phyloP scores from a whole-genome alignment of 2,797 vertebrate genomes.

The Helostoma temminkii region DNA sequence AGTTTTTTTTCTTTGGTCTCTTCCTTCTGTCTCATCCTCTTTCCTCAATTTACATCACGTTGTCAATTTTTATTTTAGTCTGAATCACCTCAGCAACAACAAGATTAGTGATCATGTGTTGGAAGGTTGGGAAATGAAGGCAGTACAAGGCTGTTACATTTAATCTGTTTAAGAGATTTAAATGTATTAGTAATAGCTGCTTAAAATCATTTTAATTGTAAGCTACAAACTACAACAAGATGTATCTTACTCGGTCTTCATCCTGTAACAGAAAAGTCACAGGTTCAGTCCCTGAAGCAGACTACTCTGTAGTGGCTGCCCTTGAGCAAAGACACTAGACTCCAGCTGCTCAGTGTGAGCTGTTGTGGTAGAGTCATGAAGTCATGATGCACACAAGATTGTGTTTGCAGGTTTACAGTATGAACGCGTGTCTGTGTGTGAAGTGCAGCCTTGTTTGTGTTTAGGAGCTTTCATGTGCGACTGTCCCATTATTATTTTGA shows the following conservation, averaged over 20 bases:
- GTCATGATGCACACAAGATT: neutral
- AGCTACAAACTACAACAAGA: neutral
- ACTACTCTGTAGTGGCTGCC: neutral
- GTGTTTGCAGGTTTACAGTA: no score
- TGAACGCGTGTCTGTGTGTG: neutral
- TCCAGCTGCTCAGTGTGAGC: no score
- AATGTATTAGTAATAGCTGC: neutral
- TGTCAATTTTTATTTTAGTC: no score
- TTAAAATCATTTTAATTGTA: neutral
- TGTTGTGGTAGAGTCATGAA: neutral
- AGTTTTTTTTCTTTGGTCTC: no score
- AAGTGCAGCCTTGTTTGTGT: neutral
- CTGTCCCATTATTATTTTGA: no score
- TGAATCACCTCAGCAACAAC: no score
- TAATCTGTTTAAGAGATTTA: conserved; percentile 9
- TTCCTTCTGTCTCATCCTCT: no score
- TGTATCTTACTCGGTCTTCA: neutral
- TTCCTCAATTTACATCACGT: no score
- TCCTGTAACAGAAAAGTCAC: neutral
- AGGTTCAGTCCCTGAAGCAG: neutral
- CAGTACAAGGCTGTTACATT: neutral
- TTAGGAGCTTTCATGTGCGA: no score
- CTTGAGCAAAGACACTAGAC: neutral
- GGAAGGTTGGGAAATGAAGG: neutral
- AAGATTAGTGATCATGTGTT: neutral